Percentiles rank a stretch among this genome's conserved stretches.
Conservation (phyloP, 1,140 invertebrate species). For the Varroa destructor region DNA sequence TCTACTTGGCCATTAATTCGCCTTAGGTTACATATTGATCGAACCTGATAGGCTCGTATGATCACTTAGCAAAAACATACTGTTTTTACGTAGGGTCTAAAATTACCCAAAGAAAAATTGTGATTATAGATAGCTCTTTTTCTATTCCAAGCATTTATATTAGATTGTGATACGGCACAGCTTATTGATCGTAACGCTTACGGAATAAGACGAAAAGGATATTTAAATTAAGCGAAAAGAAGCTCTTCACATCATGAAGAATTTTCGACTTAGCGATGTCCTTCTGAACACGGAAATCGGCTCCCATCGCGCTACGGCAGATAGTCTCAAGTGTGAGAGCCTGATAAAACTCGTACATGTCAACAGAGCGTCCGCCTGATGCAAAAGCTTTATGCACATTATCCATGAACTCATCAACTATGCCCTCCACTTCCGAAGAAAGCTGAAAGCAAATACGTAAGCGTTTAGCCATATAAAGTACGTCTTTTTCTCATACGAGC, state of each 20-base stretch:
- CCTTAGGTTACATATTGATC: background rate
- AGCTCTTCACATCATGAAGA: background rate
- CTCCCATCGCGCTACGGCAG: slow-evolving; percentile 3
- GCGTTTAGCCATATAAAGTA: too few species aligned
- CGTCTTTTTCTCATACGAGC: too few species aligned
- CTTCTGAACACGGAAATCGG: slow-evolving; percentile 10
- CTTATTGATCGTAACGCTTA: background rate
- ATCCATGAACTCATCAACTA: slow-evolving; percentile 12
- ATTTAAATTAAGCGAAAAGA: background rate
- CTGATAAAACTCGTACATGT: slow-evolving; percentile 20
- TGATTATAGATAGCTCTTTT: background rate
- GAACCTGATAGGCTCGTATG: background rate
- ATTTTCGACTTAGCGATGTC: slow-evolving; percentile 4
- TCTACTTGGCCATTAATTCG: background rate
- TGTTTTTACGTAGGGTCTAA: background rate
- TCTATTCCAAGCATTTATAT: background rate
- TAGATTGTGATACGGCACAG: background rate
- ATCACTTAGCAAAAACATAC: background rate
- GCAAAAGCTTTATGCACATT: background rate
- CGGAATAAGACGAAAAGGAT: background rate
- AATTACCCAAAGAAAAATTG: background rate
- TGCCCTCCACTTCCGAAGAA: background rate
- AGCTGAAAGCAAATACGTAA: too few species aligned
- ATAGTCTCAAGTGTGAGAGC: slow-evolving; percentile 13
- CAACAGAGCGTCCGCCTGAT: background rate